Base-by-base conservation (phyloP, 2,888 invertebrate species). In the Matsumyia berberina region DNA sequence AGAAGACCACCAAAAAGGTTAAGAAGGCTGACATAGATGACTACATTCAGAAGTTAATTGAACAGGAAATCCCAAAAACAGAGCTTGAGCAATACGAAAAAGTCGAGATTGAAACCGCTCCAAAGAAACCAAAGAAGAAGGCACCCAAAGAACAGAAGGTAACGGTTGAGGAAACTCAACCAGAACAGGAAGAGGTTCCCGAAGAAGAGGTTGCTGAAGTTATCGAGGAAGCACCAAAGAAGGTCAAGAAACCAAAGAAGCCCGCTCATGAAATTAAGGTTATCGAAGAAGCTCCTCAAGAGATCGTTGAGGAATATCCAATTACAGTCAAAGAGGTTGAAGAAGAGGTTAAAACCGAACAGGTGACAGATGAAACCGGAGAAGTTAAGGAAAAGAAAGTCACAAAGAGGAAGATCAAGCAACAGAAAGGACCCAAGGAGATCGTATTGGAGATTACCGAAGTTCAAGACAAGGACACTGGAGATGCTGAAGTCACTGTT, bases 21-120 rank as follows among this genome's bases (percentile, higher is more conserved):
- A 89, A 89, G 17, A 90, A 91, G 35, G 89, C 90, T n/a, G 91
- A 91, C 31, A 83, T 91, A 11, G 89, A 91, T 31, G 91, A 91
- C 44, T 91, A 91, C 67, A 91, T 92, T 51, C 89, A 88, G 85
- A 89, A 90, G 79, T 88, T 91, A 0, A 91, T 92, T 67, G 91
- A 92, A 67, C 89, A 90, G 78, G 92, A 91, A 83, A 91, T 92
- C 80, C 90, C 91, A 33, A 90, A 91, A 87, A 90, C 92, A 0
- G 92, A 91, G 83, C 89, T 91, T 2, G 91, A 92, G 74, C 91
- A 92, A 86, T 91, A 92, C 39, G 92, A 92, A 87, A 92, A 92
- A 86, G 88, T 91, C 7, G 91, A 91, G 29, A 81, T 91, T 11
- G 92, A 92, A 53, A 90, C 91, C 73, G 51, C 44, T 24, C 90